Evolutionary conservation across 2,797 vertebrate species (phyloP), one percentile per base, ranked within the genome.

Genomic region (Enteromius fasciolatus): DNA sequence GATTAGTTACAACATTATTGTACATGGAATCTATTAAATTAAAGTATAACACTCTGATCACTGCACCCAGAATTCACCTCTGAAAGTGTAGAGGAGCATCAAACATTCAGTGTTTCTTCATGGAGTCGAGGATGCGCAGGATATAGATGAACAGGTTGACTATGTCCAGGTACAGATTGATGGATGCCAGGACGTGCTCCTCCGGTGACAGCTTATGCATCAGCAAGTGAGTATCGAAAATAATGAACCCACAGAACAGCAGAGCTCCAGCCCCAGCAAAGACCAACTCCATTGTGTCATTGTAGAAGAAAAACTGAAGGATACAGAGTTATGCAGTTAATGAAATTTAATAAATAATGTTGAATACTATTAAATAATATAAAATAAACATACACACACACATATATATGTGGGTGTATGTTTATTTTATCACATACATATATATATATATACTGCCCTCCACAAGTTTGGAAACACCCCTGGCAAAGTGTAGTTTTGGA

Each of bases 161-260:
- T 81, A 99, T 93, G 90, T 99, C 97, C 92, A 99, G 92, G 91
- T 98, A 99, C 77, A 99, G 95, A 89, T 92, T 98, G 91, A 98
- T 97, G 89, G 97, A 94, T 89, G 97, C 97, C 92, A 98, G 78
- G 75, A 99, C 94, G 86, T 99, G 96, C 83, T 99, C 98, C 91
- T 99, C 98, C 0, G 97, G 97, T 23, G 98, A 99, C 5, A 99
- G 94, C 89, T 94, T 95, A 87, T 98, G 97, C 97, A 99, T 97
- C 90, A 99, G 90, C 79, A 96, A 83, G 83, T 97, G 94, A 15
- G 97, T 99, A 89, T 99, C 97, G 25, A 95, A 98, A 93, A 99
- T 96, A 89, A 99, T 97, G 92, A 98, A 99, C 78, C 96, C 97
- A 15, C 97, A 99, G 92, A 99, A 99, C 25, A 99, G 90, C 85